These are phyloP conservation scores for Scaptodrosophila lebanonensis DNA, from an alignment of 1,140 invertebrate species.

Conservation along the genomic window DNA sequence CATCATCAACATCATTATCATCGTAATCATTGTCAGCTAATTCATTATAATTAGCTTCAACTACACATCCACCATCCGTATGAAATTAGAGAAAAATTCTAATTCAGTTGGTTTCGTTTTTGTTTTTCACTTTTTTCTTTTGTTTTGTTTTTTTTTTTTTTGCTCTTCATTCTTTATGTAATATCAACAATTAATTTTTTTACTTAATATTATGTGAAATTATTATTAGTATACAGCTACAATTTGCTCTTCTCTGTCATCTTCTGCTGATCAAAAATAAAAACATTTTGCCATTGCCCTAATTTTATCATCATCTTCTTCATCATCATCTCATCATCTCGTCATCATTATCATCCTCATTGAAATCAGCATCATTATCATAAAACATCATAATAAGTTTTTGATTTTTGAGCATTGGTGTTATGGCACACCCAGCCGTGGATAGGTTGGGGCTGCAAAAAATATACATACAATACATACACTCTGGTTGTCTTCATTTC, in stretches of 20 bases:
- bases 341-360: conserved; percentile 20
- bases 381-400: conserved; percentile 70
- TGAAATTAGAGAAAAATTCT: conserved; percentile 73
- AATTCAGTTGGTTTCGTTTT: conserved; percentile 46
- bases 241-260: conserved; percentile 71
- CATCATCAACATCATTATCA: conserved; percentile 38
- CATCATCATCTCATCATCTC: conserved; percentile 3
- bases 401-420: conserved; percentile 72
- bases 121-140: conserved; percentile 7
- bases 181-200: conserved; percentile 74
- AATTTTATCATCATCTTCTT: conserved; percentile 15
- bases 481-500: conserved; percentile 25
- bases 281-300: conserved; percentile 18
- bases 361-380: too few relatives aligned
- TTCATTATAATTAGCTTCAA: conserved; percentile 25
- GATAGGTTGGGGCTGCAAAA: conserved; percentile 41
- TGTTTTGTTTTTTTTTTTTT: conserved; percentile 8
- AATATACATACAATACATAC: conserved; percentile 60
- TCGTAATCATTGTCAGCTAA: conserved; percentile 19
- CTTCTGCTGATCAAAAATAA: conserved; percentile 60
- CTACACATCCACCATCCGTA: conserved; percentile 18
- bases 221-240: conserved; percentile 68
- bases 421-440: conserved; percentile 48
- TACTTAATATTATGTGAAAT: conserved; percentile 70
- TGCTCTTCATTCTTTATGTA: conserved; percentile 45